phyloP scores from a whole-genome alignment of 2,113 vertebrate genomes.

The Cyanoramphus novaezelandiae region DNA sequence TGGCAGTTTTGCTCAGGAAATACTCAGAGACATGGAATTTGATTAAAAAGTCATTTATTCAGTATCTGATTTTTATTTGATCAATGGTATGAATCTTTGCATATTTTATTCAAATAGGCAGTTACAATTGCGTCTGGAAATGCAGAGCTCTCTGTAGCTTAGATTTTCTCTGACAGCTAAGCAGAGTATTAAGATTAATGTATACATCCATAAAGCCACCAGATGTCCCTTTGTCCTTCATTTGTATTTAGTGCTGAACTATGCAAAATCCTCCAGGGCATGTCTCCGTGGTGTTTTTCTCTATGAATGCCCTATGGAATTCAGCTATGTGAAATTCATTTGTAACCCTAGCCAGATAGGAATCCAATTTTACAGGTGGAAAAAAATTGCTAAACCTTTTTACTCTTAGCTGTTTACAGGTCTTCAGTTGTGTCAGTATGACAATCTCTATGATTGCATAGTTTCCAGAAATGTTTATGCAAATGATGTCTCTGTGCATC shows the following conservation, averaged over 20 bases:
- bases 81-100: not conserved
- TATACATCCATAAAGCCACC: not conserved
- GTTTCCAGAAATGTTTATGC: not conserved
- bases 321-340: not conserved
- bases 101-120: slow-evolving; percentile 29
- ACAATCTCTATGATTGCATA: not conserved
- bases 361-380: not conserved
- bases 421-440: not conserved
- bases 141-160: not conserved
- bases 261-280: not conserved
- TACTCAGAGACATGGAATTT: not conserved
- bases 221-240: slow-evolving; percentile 31
- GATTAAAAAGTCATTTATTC: slow-evolving; percentile 25
- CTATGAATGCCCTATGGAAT: not conserved
- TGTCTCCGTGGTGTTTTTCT: not conserved
- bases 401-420: not conserved
- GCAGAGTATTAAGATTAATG: slow-evolving; percentile 48
- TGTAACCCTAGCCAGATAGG: not conserved
- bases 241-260: not conserved
- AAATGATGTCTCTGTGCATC: not conserved
- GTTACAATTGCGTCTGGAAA: not conserved
- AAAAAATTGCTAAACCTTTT: not conserved
- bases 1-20: not conserved
- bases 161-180: slow-evolving; percentile 18
- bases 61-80: slow-evolving; percentile 3